Base-by-base conservation (phyloP, 2,113 vertebrate genomes). In the Himantopus leucocephalus region DNA sequence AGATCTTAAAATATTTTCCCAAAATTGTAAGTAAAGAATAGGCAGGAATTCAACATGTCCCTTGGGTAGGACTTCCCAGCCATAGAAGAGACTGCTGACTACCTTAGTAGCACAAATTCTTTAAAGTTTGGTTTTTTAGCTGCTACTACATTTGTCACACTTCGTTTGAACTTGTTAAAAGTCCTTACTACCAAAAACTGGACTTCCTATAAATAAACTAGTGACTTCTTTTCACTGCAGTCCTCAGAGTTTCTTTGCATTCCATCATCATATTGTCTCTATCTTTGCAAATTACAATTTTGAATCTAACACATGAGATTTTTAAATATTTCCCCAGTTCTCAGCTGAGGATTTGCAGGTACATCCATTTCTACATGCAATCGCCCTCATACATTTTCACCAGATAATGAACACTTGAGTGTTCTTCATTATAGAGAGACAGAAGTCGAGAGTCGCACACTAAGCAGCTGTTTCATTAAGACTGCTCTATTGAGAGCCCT, bases 391-490 rank as follows among this genome's bases (percentile, higher is more conserved):
- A 86, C 43, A 72, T 78, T 92, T 74, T 39, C 60, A 85, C 56
- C 63, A 78, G 19, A 43, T 89, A 95, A 93, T 78, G 79, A 95
- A 85, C 47, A 75, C 35, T 90, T 83, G 26, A 94, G 59, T 79
- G 77, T 41, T 91, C 78, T 90, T 94, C 96, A 91, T 88, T 74
- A 90, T 2, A 58, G 56, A 82, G 32, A 39, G 32, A 34, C 43
- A 78, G 72, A 80, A 93, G 56, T 92, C 83, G 84, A 80, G 88
- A 74, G 83, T 75, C 22, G 1, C 80, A 93, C 92, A 64, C 5
- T 43, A 80, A 95, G 73, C 34, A 90, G 76, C 48, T 74, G 72
- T 78, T 96, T 96, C 85, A 88, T 92, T 91, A 89, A 72, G 19
- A 60, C 72, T 45, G 47, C 30, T 81, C 47, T 78, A 0, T 5